These are phyloP conservation scores for Morpho deidamia DNA, from an alignment of 2,888 invertebrate genomes.

Conservation along the genomic window DNA sequence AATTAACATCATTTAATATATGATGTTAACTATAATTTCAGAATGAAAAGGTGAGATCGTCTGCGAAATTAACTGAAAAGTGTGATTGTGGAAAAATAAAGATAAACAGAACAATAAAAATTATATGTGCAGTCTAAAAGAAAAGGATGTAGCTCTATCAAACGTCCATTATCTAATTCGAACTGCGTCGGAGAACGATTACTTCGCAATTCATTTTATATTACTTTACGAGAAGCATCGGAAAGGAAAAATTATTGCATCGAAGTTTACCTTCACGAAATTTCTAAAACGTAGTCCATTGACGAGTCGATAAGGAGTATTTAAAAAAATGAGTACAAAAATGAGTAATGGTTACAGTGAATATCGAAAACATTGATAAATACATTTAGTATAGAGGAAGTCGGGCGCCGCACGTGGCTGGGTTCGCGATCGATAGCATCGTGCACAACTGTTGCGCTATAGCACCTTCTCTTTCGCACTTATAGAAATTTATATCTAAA, in stretches of 20 bases:
- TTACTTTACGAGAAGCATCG: slow-evolving; percentile 40
- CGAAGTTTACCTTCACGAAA: slow-evolving; percentile 22
- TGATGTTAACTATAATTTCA: no score
- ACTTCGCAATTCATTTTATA: slow-evolving; percentile 39
- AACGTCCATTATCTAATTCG: slow-evolving; percentile 25
- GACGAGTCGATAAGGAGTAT: slow-evolving; percentile 3
- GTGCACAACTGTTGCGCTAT: slow-evolving; percentile 72
- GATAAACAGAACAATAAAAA: no score
- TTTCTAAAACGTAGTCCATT: slow-evolving; percentile 18
- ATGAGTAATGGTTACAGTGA: slow-evolving; percentile 30
- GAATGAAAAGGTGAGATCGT: no score
- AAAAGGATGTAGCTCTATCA: slow-evolving; percentile 10
- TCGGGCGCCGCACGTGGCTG: slow-evolving; percentile 60
- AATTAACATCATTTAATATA: no score
- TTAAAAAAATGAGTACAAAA: slow-evolving; percentile 10
- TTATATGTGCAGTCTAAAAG: no score
- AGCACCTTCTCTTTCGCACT: slow-evolving; percentile 38
- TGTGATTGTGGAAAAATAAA: background rate
- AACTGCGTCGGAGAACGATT: slow-evolving; percentile 29
- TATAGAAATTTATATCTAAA: slow-evolving; percentile 9
- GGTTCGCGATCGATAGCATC: slow-evolving; percentile 58
- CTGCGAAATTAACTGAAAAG: no score
- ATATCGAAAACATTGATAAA: slow-evolving; percentile 21
- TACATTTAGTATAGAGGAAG: slow-evolving; percentile 26
- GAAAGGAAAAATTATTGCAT: slow-evolving; percentile 46